These are phyloP conservation scores for Dasysyrphus albostriatus DNA, from an alignment of 2,888 invertebrate genomes.

Conservation along the genomic window DNA sequence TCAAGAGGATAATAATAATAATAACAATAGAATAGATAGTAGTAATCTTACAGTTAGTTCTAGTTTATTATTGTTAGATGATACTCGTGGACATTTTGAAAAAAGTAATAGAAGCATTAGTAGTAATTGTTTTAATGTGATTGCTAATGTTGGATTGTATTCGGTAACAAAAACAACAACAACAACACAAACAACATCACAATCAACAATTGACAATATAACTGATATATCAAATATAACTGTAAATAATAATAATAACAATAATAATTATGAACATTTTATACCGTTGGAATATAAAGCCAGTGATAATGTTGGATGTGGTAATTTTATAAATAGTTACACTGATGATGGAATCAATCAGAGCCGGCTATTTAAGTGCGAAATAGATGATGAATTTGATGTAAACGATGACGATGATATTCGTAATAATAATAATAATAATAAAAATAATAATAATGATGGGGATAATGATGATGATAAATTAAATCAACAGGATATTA, in stretches of 20 bases:
- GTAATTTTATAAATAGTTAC: conserved; percentile 62
- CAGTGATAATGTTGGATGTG: conserved; percentile 47
- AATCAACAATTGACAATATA: not conserved
- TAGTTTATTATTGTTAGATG: conserved; percentile 46
- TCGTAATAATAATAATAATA: conserved; percentile 27
- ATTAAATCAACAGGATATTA: conserved; percentile 72
- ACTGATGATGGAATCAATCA: conserved; percentile 49
- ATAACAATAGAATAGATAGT: conserved; percentile 36
- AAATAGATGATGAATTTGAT: conserved; percentile 50
- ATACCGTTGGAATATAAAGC: conserved; percentile 62
- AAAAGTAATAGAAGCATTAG: conserved; percentile 25
- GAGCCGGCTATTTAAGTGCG: conserved; percentile 72
- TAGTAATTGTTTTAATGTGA: conserved; percentile 26
- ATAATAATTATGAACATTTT: conserved; percentile 59
- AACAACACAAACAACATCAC: not conserved
- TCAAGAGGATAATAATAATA: conserved; percentile 43
- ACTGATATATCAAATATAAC: conserved; percentile 21
- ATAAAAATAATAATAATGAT: conserved; percentile 28
- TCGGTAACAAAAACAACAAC: conserved; percentile 21
- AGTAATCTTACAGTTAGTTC: conserved; percentile 43
- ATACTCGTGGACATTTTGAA: conserved; percentile 61
- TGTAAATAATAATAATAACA: conserved; percentile 32
- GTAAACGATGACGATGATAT: conserved; percentile 34
- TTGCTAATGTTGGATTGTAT: conserved; percentile 47
- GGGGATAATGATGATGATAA: conserved; percentile 61